Evolutionary conservation across 2,888 invertebrate species (phyloP).

Genomic region (Dermolepida albohirtum): DNA sequence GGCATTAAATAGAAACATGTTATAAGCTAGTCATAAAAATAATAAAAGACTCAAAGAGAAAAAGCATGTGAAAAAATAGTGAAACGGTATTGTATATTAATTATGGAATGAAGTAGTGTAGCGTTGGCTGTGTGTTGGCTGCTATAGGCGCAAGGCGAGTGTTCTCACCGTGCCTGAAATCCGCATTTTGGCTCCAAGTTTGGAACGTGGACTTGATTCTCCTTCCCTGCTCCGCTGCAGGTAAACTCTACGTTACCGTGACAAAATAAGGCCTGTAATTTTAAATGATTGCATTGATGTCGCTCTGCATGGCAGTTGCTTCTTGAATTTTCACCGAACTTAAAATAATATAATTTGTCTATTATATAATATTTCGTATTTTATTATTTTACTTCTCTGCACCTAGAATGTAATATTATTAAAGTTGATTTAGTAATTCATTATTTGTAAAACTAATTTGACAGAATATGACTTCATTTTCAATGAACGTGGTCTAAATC

Average conservation of each 20-base stretch:
- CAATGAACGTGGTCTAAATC: too few relatives aligned
- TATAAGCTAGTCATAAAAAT: too few relatives aligned
- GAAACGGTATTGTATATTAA: slow-evolving; percentile 22
- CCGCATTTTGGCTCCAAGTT: slow-evolving; percentile 83
- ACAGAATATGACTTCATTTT: too few relatives aligned
- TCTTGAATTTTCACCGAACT: neutral
- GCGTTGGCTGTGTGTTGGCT: slow-evolving; percentile 60
- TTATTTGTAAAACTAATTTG: too few relatives aligned
- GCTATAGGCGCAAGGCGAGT: slow-evolving; percentile 76
- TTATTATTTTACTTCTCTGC: too few relatives aligned
- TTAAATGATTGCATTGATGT: slow-evolving; percentile 21
- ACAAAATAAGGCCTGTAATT: slow-evolving; percentile 3
- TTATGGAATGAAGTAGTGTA: slow-evolving; percentile 44
- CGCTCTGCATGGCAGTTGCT: slow-evolving; percentile 33
- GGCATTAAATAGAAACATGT: too few relatives aligned
- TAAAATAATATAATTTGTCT: neutral
- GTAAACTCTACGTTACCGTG: slow-evolving; percentile 46
- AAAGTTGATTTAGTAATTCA: too few relatives aligned
- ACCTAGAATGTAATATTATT: too few relatives aligned
- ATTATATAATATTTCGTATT: neutral
- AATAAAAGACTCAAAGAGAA: too few relatives aligned
- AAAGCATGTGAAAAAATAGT: too few relatives aligned
- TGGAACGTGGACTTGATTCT: slow-evolving; percentile 82
- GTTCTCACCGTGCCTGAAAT: slow-evolving; percentile 83
- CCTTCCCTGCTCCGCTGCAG: slow-evolving; percentile 61